Conservation (phyloP, 2,888 invertebrate species). For the Drosophila niveifrons region DNA sequence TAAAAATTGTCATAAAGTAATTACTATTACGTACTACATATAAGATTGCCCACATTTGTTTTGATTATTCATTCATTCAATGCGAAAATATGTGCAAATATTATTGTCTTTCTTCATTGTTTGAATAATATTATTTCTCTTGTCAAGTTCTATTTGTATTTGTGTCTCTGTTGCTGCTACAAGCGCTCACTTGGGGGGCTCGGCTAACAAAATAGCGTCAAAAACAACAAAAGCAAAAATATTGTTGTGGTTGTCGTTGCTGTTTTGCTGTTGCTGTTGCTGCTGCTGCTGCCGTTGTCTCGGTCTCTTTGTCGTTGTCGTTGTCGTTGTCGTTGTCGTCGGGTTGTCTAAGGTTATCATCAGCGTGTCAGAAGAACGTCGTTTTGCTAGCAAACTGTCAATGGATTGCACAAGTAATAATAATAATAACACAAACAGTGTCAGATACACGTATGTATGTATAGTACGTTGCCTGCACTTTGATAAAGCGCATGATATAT, state of each 20-base stretch:
- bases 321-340: conserved; percentile 36
- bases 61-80: conserved; percentile 9
- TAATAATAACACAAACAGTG: conserved; percentile 10
- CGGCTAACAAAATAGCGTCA: conserved; percentile 58
- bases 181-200: conserved; percentile 66
- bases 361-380: conserved; percentile 23
- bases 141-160: conserved; percentile 11
- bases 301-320: conserved; percentile 12
- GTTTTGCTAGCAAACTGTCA: conserved; percentile 24
- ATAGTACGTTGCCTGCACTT: conserved; percentile 18
- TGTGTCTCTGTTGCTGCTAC: conserved; percentile 28
- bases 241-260: conserved; percentile 33
- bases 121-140: conserved; percentile 34
- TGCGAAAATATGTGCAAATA: conserved; percentile 36
- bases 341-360: conserved; percentile 70
- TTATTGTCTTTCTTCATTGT: conserved; percentile 42
- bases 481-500: conserved; percentile 20
- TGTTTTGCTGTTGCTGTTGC: conserved; percentile 13
- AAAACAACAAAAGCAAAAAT: conserved; percentile 32
- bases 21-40: not conserved
- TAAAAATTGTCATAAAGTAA: conserved; percentile 14
- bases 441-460: conserved; percentile 12
- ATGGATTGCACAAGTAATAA: conserved; percentile 35
- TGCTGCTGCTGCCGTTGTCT: conserved; percentile 36
- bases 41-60: not conserved